phyloP scores from a whole-genome alignment of 2,888 invertebrate genomes.

The Aquatica leii region DNA sequence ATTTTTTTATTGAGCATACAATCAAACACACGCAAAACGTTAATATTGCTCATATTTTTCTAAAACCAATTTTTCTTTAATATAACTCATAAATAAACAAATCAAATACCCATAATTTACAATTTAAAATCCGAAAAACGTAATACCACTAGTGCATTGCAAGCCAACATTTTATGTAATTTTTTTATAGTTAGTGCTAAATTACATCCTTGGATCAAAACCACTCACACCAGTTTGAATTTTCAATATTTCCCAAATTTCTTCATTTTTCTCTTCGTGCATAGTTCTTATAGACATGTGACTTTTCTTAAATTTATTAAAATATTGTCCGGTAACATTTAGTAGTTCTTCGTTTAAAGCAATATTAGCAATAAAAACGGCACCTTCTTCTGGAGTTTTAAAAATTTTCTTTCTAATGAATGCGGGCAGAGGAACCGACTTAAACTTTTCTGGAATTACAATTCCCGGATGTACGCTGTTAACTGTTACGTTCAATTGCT shows the following conservation, averaged over 20 bases:
- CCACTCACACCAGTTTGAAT: conserved; percentile 70
- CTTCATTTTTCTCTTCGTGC: conserved; percentile 76
- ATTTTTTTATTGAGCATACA: too few species aligned
- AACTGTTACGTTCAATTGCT: conserved; percentile 52
- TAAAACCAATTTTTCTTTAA: too few species aligned
- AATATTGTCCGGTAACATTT: conserved; percentile 80
- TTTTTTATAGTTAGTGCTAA: too few species aligned
- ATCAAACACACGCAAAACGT: too few species aligned
- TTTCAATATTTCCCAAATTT: conserved; percentile 86
- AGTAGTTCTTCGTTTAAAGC: conserved; percentile 79
- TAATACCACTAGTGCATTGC: too few species aligned
- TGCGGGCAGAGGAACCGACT: conserved; percentile 75
- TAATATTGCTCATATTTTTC: too few species aligned
- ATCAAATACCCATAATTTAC: too few species aligned
- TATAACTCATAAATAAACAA: too few species aligned
- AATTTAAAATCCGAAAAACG: too few species aligned
- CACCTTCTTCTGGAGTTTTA: conserved; percentile 79
- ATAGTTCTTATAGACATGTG: conserved; percentile 68
- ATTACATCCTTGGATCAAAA: conserved; percentile 74
- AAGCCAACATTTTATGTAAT: too few species aligned
- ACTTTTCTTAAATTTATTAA: conserved; percentile 77
- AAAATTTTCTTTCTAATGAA: conserved; percentile 71
- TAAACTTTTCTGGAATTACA: conserved; percentile 63
- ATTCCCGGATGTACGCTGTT: conserved; percentile 58
- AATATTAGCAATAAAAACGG: conserved; percentile 79